Base-by-base conservation (phyloP, 30 jellyfish, hydroid and myxozoan genomes). In the Catostylus mosaicus region DNA sequence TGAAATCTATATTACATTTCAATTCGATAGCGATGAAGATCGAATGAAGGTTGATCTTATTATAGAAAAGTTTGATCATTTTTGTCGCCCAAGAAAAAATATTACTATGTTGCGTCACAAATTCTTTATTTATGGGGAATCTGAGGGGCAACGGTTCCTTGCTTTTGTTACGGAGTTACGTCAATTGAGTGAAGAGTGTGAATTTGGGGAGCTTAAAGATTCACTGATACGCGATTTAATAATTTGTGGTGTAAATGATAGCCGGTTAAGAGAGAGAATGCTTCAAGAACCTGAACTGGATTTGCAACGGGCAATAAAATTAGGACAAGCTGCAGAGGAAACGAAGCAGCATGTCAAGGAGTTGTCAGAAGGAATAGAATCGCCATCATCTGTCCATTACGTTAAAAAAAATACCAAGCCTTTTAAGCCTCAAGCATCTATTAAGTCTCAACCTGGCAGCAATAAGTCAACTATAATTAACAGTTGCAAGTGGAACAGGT, bases 281-380 rank as follows among this genome's bases (percentile, higher is more conserved):
- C 89, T 59, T 40, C 40, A 83, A 51, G 83, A 79, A 61, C 72
- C 81, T 61, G 84, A 79, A 19, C 67, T 31, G 22, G 24, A 84
- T 9, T 56, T 79, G 67, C 84, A 79, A 61, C 56, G 34, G 31
- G 84, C 90, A 61, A 37, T 79, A 34, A 84, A 72, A 61, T 84
- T 50, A 26, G 73, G 73, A 61, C 83, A 79, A 61, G 90, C 82
- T 63, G 84, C 82, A 61, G 90, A 62, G 67, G 90, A 79, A 79
- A 79, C 88, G 59, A 5, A 33, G 9, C 80, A 9, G 60, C 73
- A 61, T 32, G 47, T 30, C 14, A 46, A 46, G 19, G 60, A 46
- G 60, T 19, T 46, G 60, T 46, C 60, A 19, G 11, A 26, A 26
- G 73, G 24, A 61, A 14, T 61, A 18, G 24, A 61, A 2, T 61